A percentile compares a stretch with the other conserved stretches of the same genome.
Evolutionary conservation across 2,888 invertebrate species (phyloP).

Genomic region (Thymelicus acteon): DNA sequence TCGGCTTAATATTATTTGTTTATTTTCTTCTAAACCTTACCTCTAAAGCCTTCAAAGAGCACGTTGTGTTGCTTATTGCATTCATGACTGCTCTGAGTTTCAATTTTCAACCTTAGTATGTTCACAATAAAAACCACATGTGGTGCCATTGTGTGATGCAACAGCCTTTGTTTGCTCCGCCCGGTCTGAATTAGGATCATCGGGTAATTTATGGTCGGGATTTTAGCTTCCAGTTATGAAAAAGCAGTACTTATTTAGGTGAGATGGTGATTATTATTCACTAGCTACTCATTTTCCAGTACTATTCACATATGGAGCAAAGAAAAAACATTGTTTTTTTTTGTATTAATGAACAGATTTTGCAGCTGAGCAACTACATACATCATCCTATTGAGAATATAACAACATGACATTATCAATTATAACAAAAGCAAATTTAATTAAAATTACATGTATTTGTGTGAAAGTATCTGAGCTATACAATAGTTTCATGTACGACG

Average conservation of each 20-base stretch:
- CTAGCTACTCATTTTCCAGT: not conserved
- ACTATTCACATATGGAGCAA: no score
- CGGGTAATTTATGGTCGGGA: conserved; percentile 27
- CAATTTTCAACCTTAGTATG: conserved; percentile 19
- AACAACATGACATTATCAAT: no score
- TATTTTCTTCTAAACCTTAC: conserved; percentile 11
- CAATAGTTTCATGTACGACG: no score
- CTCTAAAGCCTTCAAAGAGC: conserved; percentile 22
- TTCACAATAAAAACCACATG: not conserved
- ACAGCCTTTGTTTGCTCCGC: conserved; percentile 17
- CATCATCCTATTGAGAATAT: no score
- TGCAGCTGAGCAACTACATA: no score
- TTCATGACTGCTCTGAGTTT: not conserved
- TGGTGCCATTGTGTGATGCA: conserved; percentile 4
- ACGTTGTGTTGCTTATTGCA: conserved; percentile 18
- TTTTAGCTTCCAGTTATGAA: conserved; percentile 24
- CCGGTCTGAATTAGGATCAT: conserved; percentile 22
- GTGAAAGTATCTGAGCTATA: no score
- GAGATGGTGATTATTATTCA: conserved; percentile 2
- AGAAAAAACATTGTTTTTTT: no score
- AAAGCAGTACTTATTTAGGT: conserved; percentile 17
- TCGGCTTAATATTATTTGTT: not conserved
- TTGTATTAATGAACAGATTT: no score
- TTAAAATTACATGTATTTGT: no score
- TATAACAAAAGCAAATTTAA: no score